These are phyloP conservation scores for Potamarius usumacintae DNA, from an alignment of 2,113 vertebrate genomes.

Conservation along the genomic window DNA sequence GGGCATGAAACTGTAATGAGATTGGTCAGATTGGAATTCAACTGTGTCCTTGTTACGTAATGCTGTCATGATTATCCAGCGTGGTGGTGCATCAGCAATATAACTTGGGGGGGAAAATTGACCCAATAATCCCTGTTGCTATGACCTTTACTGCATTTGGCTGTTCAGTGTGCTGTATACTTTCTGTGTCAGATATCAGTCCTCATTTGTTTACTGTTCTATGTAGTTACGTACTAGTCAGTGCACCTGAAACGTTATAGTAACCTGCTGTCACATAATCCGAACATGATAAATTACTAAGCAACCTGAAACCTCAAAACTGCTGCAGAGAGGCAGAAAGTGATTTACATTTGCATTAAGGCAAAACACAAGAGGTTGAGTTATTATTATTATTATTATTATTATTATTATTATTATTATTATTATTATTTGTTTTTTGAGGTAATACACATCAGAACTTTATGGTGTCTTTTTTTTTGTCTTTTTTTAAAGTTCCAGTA, in stretches of 20 bases:
- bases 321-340: not conserved
- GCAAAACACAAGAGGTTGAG: not conserved
- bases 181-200: not conserved
- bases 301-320: not conserved
- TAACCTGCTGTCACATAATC: not conserved
- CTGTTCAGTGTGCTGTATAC: not conserved
- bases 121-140: not conserved
- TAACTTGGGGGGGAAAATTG: not conserved
- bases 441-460: not conserved
- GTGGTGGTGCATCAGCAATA: not conserved
- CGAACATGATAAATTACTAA: not conserved
- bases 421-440: not conserved
- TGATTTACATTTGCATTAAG: not conserved
- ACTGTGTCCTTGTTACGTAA: slow-evolving; percentile 5
- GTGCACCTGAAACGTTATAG: not conserved
- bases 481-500: no score
- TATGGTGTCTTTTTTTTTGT: not conserved
- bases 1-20: slow-evolving; percentile 10
- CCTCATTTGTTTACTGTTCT: not conserved
- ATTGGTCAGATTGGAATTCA: not conserved
- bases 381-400: not conserved
- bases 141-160: not conserved
- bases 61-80: not conserved
- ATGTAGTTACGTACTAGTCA: not conserved
- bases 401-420: no score